phyloP scores from a whole-genome alignment of 1,140 invertebrate genomes.

The Lordiphosa stackelbergi region DNA sequence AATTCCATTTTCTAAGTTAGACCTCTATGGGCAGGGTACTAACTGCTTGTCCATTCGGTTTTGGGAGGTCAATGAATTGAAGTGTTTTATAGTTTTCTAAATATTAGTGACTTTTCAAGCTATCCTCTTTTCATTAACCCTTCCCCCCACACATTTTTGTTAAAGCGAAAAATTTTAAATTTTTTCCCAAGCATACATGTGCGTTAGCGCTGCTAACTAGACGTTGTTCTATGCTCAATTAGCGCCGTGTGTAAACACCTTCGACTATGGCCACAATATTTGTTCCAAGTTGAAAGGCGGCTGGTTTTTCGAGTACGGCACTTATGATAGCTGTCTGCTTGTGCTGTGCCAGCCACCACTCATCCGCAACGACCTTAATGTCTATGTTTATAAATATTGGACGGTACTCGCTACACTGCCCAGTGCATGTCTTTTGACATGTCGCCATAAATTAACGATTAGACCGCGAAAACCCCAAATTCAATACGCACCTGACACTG shows the following conservation, averaged over 20 bases:
- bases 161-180: too few species aligned
- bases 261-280: constrained; percentile 30
- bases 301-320: constrained; percentile 26
- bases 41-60: too few species aligned
- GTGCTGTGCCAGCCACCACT: constrained; percentile 32
- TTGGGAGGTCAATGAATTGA: too few species aligned
- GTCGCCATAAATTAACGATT: constrained; percentile 47
- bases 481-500: constrained; percentile 84
- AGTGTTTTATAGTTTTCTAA: too few species aligned
- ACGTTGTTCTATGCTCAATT: constrained; percentile 43
- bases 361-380: constrained; percentile 47
- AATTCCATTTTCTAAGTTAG: too few species aligned
- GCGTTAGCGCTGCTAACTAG: constrained; percentile 15
- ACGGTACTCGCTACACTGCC: constrained; percentile 19
- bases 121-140: too few species aligned
- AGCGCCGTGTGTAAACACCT: constrained; percentile 32
- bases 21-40: too few species aligned
- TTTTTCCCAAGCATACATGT: neutral
- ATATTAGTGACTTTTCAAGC: too few species aligned
- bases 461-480: constrained; percentile 24
- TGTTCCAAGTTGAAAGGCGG: constrained; percentile 36
- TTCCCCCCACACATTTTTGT: too few species aligned
- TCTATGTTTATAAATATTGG: constrained; percentile 52
- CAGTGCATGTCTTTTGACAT: constrained; percentile 23
- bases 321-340: constrained; percentile 17